phyloP scores from a whole-genome alignment of 1,140 invertebrate genomes.

The fruit fly (Drosophila melanogaster) region Release_6_plus_ISO1_MT NT_033779.5:5696001-5696500 shows the following conservation, averaged over 20 bases:
- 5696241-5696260: slow-evolving; percentile 75
- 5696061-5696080: slow-evolving; percentile 42
- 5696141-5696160: slow-evolving; percentile 76
- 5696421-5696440: slow-evolving; percentile 30
- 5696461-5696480: slow-evolving; percentile 29
- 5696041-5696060: slow-evolving; percentile 65
- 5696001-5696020: slow-evolving; percentile 81
- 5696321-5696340: slow-evolving; percentile 54
- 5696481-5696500: slow-evolving; percentile 21
- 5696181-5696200: slow-evolving; percentile 77
- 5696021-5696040: slow-evolving; percentile 79
- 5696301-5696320: slow-evolving; percentile 73
- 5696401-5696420: slow-evolving; percentile 63
- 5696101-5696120: slow-evolving; percentile 47
- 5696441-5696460: slow-evolving; percentile 42
- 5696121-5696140: slow-evolving; percentile 58
- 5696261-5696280: slow-evolving; percentile 36
- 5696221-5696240: slow-evolving; percentile 58
- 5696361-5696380: slow-evolving; percentile 61
- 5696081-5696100: slow-evolving; percentile 25
- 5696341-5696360: slow-evolving; percentile 38
- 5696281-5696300: slow-evolving; percentile 58
- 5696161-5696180: slow-evolving; percentile 78
- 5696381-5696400: slow-evolving; percentile 72
- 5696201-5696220: slow-evolving; percentile 12